Percentiles rank a stretch among this genome's conserved stretches.
Conservation (phyloP, 2,888 invertebrate genomes). For the Laothoe populi region DNA sequence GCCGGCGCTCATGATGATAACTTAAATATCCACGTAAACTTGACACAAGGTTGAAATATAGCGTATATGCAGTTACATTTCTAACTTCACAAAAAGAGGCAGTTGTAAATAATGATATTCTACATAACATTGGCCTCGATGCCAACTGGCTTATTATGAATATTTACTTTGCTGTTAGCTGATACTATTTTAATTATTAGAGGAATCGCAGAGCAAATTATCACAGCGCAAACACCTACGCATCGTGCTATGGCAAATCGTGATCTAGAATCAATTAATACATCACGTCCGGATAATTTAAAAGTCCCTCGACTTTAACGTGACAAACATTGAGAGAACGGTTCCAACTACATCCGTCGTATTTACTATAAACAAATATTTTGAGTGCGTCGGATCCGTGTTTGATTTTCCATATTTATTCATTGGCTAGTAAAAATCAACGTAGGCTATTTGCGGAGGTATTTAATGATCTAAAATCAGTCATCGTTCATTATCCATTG, state of each 20-base stretch:
- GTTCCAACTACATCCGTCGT: conserved; percentile 1
- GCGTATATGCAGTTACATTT: background rate
- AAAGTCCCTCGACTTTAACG: conserved; percentile 47
- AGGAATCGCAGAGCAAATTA: conserved; percentile 45
- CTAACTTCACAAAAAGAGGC: background rate
- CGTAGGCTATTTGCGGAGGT: conserved; percentile 65
- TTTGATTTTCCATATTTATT: conserved; percentile 47
- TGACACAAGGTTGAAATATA: background rate
- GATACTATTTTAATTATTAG: conserved; percentile 49
- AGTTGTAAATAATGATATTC: conserved; percentile 8
- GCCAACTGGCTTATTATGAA: conserved; percentile 52
- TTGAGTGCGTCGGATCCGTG: conserved; percentile 50
- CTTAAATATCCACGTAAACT: background rate
- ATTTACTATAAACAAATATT: conserved; percentile 41
- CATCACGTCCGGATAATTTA: conserved; percentile 58
- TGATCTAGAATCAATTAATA: conserved; percentile 58
- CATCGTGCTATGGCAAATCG: conserved; percentile 50
- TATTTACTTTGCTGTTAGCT: conserved; percentile 53
- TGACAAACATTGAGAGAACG: conserved; percentile 20
- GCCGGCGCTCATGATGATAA: background rate
- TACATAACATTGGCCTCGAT: conserved; percentile 44
- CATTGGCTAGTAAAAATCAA: conserved; percentile 65
- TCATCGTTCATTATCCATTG: conserved; percentile 71
- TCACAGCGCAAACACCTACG: conserved; percentile 37
- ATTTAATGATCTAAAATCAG: conserved; percentile 68